These are phyloP conservation scores for Rhinoderma darwinii DNA, from an alignment of 2,113 vertebrate species.

Conservation along the genomic window DNA sequence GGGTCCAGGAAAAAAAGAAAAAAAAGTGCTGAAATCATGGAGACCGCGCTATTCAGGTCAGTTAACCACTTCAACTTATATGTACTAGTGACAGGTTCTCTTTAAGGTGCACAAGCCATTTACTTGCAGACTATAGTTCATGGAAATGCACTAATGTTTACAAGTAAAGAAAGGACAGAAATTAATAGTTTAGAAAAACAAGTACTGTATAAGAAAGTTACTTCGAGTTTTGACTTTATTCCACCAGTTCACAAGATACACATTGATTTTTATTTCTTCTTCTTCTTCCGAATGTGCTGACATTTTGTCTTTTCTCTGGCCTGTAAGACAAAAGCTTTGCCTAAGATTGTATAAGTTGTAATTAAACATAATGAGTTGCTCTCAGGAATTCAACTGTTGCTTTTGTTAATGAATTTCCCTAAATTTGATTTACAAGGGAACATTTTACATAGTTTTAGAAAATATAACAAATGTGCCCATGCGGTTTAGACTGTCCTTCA, in stretches of 20 bases:
- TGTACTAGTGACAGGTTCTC: too few species aligned
- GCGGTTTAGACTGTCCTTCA: slow-evolving; percentile 7
- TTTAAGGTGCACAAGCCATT: too few species aligned
- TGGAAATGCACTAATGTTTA: too few species aligned
- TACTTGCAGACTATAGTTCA: too few species aligned
- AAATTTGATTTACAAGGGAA: slow-evolving; percentile 54
- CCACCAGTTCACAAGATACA: background rate
- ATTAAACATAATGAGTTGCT: slow-evolving; percentile 53
- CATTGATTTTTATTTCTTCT: background rate
- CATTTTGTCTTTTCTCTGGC: slow-evolving; percentile 34
- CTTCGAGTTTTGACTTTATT: too few species aligned
- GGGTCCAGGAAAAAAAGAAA: too few species aligned
- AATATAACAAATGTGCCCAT: slow-evolving; percentile 41
- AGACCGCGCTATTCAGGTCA: too few species aligned
- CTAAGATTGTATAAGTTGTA: slow-evolving; percentile 42
- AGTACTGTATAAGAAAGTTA: background rate
- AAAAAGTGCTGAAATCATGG: too few species aligned
- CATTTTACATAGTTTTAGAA: slow-evolving; percentile 54
- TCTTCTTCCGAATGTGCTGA: background rate
- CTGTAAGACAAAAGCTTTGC: slow-evolving; percentile 43
- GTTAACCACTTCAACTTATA: too few species aligned
- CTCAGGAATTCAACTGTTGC: slow-evolving; percentile 50
- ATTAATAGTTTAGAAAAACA: background rate
- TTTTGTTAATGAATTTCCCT: slow-evolving; percentile 51
- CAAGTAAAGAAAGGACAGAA: too few species aligned